These are phyloP conservation scores for Amniataba percoides DNA, from an alignment of 2,797 vertebrate genomes.

Conservation along the genomic window DNA sequence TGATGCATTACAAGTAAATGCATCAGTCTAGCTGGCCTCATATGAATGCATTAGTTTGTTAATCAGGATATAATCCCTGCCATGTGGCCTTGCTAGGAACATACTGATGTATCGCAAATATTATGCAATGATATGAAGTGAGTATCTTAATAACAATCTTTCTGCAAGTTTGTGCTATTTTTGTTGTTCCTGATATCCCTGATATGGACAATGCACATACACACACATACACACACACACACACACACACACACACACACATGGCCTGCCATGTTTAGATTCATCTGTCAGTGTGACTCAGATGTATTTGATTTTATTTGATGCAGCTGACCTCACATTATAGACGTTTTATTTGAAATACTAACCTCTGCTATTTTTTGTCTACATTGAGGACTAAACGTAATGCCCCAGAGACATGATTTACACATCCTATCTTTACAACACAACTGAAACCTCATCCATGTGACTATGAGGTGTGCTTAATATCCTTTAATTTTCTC, in stretches of 20 bases:
- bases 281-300: not conserved
- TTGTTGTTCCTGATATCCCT: not conserved
- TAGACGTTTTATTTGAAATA: constrained; percentile 3
- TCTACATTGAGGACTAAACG: constrained; percentile 7
- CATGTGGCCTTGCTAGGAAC: not conserved
- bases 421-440: constrained; percentile 17
- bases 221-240: not conserved
- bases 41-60: not conserved
- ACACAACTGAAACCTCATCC: constrained; percentile 6
- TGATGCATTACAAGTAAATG: not conserved
- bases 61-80: not conserved
- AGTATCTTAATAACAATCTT: constrained; percentile 2
- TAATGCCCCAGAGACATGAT: not conserved
- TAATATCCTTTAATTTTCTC: too few species aligned
- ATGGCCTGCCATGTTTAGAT: not conserved
- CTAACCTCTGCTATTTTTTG: not conserved
- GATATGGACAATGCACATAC: not conserved
- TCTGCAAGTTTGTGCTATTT: not conserved
- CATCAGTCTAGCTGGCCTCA: not conserved
- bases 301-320: constrained; percentile 24
- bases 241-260: not conserved
- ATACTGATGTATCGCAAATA: not conserved
- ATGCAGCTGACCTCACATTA: not conserved
- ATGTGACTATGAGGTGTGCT: too few species aligned
- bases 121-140: not conserved